Percentiles rank a stretch among this genome's conserved stretches.
Conservation (phyloP, 1,140 invertebrate genomes). For the Tenebrio molitor region DNA sequence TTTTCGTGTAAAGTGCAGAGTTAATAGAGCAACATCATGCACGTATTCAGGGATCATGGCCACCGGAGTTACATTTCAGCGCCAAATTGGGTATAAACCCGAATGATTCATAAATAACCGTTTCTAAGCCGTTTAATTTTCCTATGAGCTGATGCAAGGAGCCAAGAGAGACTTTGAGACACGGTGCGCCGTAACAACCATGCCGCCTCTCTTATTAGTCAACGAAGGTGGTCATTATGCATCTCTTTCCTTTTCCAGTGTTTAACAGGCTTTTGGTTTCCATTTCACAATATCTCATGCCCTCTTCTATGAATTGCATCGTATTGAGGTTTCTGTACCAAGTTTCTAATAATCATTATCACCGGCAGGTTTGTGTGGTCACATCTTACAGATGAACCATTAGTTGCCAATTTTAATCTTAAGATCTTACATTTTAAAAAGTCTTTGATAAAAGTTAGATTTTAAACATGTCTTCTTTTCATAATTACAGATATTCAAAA, state of each 20-base stretch:
- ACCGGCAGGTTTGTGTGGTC: too few species aligned
- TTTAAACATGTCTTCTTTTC: too few species aligned
- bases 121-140: constrained; percentile 60
- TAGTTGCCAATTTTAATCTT: too few species aligned
- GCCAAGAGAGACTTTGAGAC: constrained; percentile 40
- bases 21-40: neutral
- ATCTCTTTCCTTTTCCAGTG: neutral
- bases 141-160: constrained; percentile 46
- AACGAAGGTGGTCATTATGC: neutral
- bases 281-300: too few species aligned
- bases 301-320: too few species aligned
- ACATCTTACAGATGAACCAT: too few species aligned
- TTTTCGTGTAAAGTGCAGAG: neutral
- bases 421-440: too few species aligned
- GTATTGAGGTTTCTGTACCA: too few species aligned
- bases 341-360: too few species aligned
- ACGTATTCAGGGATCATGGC: constrained; percentile 52
- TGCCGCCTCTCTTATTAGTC: neutral
- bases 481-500: too few species aligned
- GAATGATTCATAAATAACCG: constrained; percentile 58
- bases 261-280: too few species aligned
- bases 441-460: too few species aligned
- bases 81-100: constrained; percentile 59
- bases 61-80: constrained; percentile 55
- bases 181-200: neutral